A percentile compares a stretch with the other conserved stretches of the same genome.
These are phyloP conservation scores for Condylura cristata DNA, from an alignment of 2,113 vertebrate species.

Conservation along the genomic window DNA sequence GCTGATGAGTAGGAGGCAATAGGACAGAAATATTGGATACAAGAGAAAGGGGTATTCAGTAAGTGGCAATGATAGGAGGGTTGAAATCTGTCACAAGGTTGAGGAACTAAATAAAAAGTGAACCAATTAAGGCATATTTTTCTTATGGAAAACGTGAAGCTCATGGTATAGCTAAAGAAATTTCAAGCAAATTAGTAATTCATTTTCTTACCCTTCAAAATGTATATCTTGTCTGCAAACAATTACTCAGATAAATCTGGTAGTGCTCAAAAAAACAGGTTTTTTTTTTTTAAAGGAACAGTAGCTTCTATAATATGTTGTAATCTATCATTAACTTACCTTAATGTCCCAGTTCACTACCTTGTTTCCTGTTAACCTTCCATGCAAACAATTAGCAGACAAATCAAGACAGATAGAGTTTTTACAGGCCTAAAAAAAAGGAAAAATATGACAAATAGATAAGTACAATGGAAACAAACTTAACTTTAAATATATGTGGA, in stretches of 20 bases:
- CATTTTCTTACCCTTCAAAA: neutral
- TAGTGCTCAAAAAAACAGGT: neutral
- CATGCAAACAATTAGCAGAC: slow-evolving; percentile 94
- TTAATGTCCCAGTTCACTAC: slow-evolving; percentile 99
- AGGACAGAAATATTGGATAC: neutral
- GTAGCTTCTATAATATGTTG: neutral
- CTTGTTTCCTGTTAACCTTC: slow-evolving; percentile 98
- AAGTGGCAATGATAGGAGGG: neutral
- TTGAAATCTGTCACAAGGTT: slow-evolving; percentile 1
- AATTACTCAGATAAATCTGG: slow-evolving; percentile 29
- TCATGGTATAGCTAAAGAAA: neutral
- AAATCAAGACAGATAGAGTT: slow-evolving; percentile 97
- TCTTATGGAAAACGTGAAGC: neutral
- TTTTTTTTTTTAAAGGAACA: neutral
- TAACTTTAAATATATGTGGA: slow-evolving; percentile 9
- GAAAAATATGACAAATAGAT: slow-evolving; percentile 46
- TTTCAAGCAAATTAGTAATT: slow-evolving; percentile 34
- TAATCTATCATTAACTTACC: slow-evolving; percentile 83
- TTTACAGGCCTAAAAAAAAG: slow-evolving; percentile 91
- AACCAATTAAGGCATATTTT: neutral
- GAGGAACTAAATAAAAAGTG: slow-evolving; percentile 29
- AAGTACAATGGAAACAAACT: neutral
- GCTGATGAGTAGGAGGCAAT: neutral
- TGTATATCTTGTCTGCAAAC: neutral
- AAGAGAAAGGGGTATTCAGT: neutral